Evolutionary conservation across 2,888 invertebrate species (phyloP).

Genomic region (Aporophyla lueneburgensis): DNA sequence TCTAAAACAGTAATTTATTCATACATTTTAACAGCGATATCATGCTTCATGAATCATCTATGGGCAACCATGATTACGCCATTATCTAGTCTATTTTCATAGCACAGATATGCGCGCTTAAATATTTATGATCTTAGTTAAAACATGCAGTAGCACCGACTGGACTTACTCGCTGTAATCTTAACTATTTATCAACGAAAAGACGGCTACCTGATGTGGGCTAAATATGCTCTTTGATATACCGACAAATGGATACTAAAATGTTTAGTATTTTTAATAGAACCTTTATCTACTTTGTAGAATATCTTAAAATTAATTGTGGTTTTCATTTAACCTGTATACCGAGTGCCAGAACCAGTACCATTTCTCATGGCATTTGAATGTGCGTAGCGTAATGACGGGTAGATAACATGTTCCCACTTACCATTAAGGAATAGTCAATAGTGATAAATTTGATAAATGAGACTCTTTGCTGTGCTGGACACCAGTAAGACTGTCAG

Average conservation of each 20-base stretch:
- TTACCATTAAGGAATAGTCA: neutral
- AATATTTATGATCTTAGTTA: constrained; percentile 67
- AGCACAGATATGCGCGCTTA: constrained; percentile 51
- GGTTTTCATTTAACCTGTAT: constrained; percentile 4
- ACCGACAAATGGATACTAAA: constrained; percentile 34
- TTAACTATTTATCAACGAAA: constrained; percentile 60
- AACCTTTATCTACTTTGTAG: neutral
- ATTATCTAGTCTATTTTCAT: constrained; percentile 58
- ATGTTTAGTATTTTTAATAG: constrained; percentile 19
- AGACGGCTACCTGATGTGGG: constrained; percentile 59
- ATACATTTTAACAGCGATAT: constrained; percentile 10
- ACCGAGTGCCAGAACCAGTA: neutral
- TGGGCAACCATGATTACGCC: constrained; percentile 48
- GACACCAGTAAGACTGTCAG: too few species aligned
- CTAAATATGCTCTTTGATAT: constrained; percentile 56
- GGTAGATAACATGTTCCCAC: too few species aligned
- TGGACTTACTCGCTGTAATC: constrained; percentile 50
- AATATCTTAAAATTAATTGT: neutral
- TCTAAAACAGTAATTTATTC: constrained; percentile 16
- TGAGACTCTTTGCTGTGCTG: too few species aligned
- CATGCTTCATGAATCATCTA: constrained; percentile 36
- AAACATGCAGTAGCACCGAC: constrained; percentile 50
- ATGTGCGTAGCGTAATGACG: neutral
- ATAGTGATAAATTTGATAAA: neutral
- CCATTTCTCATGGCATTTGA: neutral